Evolutionary conservation across 2,797 vertebrate species (phyloP).

Genomic region (Diplodus puntazzo): DNA sequence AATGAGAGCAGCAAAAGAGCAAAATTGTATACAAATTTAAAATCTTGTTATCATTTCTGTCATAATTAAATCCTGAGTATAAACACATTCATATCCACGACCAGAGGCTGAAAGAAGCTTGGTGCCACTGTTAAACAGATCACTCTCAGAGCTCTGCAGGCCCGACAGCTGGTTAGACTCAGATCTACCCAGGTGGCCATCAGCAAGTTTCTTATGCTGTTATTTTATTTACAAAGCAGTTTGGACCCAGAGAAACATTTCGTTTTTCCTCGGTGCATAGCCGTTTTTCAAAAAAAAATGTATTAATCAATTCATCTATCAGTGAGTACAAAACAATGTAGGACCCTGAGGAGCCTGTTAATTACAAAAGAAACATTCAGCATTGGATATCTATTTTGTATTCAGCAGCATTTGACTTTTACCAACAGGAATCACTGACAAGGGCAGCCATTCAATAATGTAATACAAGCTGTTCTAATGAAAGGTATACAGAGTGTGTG

Average conservation of each 20-base stretch:
- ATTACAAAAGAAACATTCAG: conserved; percentile 42
- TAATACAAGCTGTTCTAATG: conserved; percentile 53
- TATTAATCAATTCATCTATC: conserved; percentile 36
- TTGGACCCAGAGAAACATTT: neutral
- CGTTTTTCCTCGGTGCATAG: neutral
- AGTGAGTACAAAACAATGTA: conserved; percentile 34
- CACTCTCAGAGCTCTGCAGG: conserved; percentile 17
- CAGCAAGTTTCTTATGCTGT: conserved; percentile 20
- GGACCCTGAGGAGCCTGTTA: conserved; percentile 19
- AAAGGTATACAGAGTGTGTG: conserved; percentile 37
- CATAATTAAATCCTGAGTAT: conserved; percentile 11
- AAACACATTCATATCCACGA: conserved; percentile 16
- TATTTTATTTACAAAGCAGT: conserved; percentile 20
- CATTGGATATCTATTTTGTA: conserved; percentile 53
- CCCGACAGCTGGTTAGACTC: conserved; percentile 35
- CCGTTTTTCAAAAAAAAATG: no score
- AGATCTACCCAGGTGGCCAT: conserved; percentile 34
- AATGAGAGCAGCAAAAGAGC: neutral
- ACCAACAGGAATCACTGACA: conserved; percentile 48
- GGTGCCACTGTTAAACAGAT: conserved; percentile 37
- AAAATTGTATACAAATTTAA: neutral
- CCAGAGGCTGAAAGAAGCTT: conserved; percentile 27
- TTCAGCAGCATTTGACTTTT: conserved; percentile 62
- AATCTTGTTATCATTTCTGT: conserved; percentile 8
- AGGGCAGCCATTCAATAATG: conserved; percentile 60